Evolutionary conservation across 2,113 vertebrate species (phyloP).

Genomic region (Dunckerocampus dactyliophorus): DNA sequence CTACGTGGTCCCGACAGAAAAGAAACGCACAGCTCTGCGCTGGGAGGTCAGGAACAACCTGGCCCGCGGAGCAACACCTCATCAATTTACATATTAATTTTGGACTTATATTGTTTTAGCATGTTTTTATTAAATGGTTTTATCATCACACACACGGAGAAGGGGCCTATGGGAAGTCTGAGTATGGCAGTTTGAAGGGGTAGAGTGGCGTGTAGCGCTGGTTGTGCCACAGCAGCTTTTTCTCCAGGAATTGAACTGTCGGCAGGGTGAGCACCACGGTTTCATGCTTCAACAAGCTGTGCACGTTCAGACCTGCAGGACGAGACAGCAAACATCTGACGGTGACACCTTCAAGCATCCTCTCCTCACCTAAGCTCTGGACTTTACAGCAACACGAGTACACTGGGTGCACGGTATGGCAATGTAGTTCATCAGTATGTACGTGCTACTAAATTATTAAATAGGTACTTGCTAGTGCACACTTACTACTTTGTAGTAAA

Average conservation of each 20-base stretch:
- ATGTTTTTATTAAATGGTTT: conserved; percentile 19
- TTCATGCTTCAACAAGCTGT: conserved; percentile 86
- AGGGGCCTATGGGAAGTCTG: conserved; percentile 65
- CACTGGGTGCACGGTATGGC: too few species aligned
- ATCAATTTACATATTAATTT: background rate
- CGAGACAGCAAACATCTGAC: background rate
- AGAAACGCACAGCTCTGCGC: conserved; percentile 81
- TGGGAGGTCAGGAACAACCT: conserved; percentile 83
- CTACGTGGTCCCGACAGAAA: conserved; percentile 83
- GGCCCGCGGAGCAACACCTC: conserved; percentile 53
- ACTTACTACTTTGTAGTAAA: too few species aligned
- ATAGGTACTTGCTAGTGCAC: too few species aligned
- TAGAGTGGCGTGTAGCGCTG: conserved; percentile 71
- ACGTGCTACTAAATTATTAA: too few species aligned
- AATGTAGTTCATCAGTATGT: too few species aligned
- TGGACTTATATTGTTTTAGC: background rate
- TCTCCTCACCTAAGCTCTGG: too few species aligned
- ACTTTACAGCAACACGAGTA: too few species aligned
- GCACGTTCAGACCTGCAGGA: conserved; percentile 80
- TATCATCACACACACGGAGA: conserved; percentile 1
- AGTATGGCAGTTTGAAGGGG: conserved; percentile 80
- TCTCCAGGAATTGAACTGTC: conserved; percentile 78
- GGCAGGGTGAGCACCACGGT: conserved; percentile 79
- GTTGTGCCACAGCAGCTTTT: conserved; percentile 85
- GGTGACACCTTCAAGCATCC: background rate